Evolutionary conservation across 2,888 invertebrate species (phyloP).

Genomic region (Ligdia adustata): DNA sequence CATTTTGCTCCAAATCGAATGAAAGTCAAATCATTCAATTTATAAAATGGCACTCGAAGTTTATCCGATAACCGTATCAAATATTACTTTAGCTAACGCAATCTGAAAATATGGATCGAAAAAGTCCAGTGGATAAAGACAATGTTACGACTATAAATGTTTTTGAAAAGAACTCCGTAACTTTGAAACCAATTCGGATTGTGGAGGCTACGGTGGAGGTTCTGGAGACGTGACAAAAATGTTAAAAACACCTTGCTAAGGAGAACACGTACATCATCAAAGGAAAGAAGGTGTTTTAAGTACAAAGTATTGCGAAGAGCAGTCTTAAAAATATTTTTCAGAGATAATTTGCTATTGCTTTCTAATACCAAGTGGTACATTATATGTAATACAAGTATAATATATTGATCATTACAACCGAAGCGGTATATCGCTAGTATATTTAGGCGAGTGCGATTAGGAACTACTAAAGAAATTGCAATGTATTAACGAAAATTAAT

Average conservation of each 20-base stretch:
- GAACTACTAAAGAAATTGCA: too few species aligned
- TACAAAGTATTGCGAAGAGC: background rate
- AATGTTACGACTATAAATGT: slow-evolving; percentile 14
- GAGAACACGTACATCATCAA: slow-evolving; percentile 1
- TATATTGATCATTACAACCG: too few species aligned
- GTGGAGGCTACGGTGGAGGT: slow-evolving; percentile 17
- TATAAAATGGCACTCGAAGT: slow-evolving; percentile 24
- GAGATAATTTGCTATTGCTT: background rate
- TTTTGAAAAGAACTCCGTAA: slow-evolving; percentile 28
- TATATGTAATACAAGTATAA: too few species aligned
- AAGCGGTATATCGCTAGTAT: too few species aligned
- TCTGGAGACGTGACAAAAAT: slow-evolving; percentile 26
- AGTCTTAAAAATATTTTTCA: background rate
- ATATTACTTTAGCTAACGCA: slow-evolving; percentile 18
- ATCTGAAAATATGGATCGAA: slow-evolving; percentile 23
- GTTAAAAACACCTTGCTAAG: background rate
- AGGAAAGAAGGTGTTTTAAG: slow-evolving; percentile 3
- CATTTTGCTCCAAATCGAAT: slow-evolving; percentile 12
- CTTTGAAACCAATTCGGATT: slow-evolving; percentile 27
- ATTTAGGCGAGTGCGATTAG: too few species aligned
- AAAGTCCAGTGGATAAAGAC: slow-evolving; percentile 19
- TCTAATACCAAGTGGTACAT: too few species aligned
- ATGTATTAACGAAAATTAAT: too few species aligned
- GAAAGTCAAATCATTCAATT: slow-evolving; percentile 27
- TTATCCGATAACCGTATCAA: slow-evolving; percentile 29